A percentile compares a stretch with the other conserved stretches of the same genome.
Conservation (phyloP, 2,113 vertebrate genomes). For the Columba janthina region DNA sequence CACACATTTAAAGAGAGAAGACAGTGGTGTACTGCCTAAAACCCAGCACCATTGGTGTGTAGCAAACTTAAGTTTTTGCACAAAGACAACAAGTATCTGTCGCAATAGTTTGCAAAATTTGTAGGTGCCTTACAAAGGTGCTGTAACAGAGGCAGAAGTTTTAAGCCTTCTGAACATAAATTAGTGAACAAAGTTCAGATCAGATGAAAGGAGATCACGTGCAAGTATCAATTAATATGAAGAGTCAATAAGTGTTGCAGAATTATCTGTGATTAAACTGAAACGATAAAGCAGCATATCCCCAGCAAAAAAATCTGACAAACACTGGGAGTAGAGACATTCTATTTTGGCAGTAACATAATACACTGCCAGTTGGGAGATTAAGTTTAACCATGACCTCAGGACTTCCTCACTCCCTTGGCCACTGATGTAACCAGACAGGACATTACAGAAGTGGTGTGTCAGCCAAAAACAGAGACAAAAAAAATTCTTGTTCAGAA, state of each 20-base stretch:
- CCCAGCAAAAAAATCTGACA: neutral
- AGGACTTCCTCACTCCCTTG: neutral
- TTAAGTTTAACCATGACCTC: neutral
- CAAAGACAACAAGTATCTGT: neutral
- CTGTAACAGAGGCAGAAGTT: neutral
- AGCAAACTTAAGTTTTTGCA: neutral
- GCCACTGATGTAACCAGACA: neutral
- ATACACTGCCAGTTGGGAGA: neutral
- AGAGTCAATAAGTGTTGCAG: neutral
- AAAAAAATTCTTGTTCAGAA: neutral
- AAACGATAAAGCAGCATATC: neutral
- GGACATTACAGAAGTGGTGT: neutral
- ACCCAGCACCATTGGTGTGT: neutral
- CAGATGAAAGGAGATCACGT: neutral
- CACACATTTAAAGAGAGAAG: neutral
- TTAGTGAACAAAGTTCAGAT: neutral
- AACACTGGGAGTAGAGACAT: neutral
- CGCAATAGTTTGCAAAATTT: neutral
- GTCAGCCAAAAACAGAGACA: neutral
- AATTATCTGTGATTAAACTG: neutral
- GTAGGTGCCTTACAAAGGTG: neutral
- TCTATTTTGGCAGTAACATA: neutral
- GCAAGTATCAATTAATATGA: neutral
- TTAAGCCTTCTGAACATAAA: neutral
- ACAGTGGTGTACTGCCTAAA: neutral